Evolutionary conservation across 2,797 vertebrate species (phyloP).

Genomic region (Syngnathus rostellatus): DNA sequence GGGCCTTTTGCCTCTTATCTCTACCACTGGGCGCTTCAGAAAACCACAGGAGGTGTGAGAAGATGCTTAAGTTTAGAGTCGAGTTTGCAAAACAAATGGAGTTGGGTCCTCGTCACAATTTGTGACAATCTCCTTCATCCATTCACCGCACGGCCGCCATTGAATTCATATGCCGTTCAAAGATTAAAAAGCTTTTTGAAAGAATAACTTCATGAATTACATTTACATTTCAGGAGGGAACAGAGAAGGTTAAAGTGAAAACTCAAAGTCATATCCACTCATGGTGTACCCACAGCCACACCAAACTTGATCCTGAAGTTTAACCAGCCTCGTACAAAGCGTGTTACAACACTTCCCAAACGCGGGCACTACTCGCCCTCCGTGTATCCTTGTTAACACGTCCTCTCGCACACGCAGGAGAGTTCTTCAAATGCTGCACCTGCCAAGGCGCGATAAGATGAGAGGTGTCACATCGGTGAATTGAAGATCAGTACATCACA

Average conservation of each 20-base stretch:
- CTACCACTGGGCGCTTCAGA: slow-evolving; percentile 29
- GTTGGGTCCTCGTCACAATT: not conserved
- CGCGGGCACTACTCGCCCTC: slow-evolving; percentile 30
- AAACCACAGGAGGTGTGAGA: slow-evolving; percentile 47
- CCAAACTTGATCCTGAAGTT: slow-evolving; percentile 9
- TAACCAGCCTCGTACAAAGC: slow-evolving; percentile 15
- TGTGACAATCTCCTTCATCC: not conserved
- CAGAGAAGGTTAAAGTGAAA: not conserved
- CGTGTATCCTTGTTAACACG: slow-evolving; percentile 63
- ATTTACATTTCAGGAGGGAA: not conserved
- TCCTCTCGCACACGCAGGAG: slow-evolving; percentile 49
- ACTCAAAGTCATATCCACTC: not conserved
- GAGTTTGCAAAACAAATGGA: not conserved
- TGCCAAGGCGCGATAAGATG: slow-evolving; percentile 62
- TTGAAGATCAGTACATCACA: slow-evolving; percentile 60
- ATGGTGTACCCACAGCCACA: slow-evolving; percentile 1
- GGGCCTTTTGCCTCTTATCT: slow-evolving; percentile 61
- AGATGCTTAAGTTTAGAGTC: slow-evolving; percentile 28
- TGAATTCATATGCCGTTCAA: not conserved
- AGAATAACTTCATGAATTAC: not conserved
- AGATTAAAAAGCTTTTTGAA: not conserved
- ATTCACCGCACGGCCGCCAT: too few species aligned
- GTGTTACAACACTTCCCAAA: slow-evolving; percentile 26
- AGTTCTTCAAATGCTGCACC: slow-evolving; percentile 46
- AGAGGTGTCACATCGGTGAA: slow-evolving; percentile 67